Base-by-base conservation (phyloP, 2,797 vertebrate species). In the Ciconia nigra region DNA sequence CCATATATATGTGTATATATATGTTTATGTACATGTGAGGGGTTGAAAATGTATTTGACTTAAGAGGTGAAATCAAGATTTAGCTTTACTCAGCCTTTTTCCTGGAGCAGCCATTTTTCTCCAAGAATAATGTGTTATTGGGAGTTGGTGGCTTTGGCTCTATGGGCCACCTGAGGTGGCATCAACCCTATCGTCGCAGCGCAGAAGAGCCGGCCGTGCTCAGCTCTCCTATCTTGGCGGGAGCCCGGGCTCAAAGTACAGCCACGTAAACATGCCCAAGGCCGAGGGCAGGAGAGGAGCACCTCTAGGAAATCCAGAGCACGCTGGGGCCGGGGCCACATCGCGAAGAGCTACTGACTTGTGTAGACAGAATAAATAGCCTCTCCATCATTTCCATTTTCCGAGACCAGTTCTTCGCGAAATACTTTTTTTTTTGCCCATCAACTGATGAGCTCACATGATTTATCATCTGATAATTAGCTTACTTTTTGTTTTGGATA, bases 11-110 rank as follows among this genome's bases (percentile, higher is more conserved):
- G 6, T 25, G 8, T 19, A 15, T 41, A 4, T 13, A 57, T 39
- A 26, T 5, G 3, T 4, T 81, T 10, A 15, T 1, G 11, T 5
- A 1, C 11, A 19, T 2, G 1, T 1, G 11, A 9, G 16, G 12
- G 5, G 3, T 37, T 70, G 59, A 73, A 69, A 91, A 79, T 2
- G 3, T 14, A 16, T 69, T 87, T n/a, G 47, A 44, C 5, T 10
- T 12, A 17, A 57, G 18, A 12, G 63, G 21, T 29, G 46, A 76
- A 82, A 70, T 31, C 46, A 22, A 63, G 41, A 7, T 24, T 62
- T 54, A 25, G 19, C 33, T 70, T 69, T 35, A 22, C 18, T 72
- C 61, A 47, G 61, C 11, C 18, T 62, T 85, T 82, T 55, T 47
- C 41, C n/a, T 9, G 21, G 29, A 62, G 54, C 26, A 37, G 39